phyloP scores from a whole-genome alignment of 2,797 vertebrate species.

The Iguana delicatissima region DNA sequence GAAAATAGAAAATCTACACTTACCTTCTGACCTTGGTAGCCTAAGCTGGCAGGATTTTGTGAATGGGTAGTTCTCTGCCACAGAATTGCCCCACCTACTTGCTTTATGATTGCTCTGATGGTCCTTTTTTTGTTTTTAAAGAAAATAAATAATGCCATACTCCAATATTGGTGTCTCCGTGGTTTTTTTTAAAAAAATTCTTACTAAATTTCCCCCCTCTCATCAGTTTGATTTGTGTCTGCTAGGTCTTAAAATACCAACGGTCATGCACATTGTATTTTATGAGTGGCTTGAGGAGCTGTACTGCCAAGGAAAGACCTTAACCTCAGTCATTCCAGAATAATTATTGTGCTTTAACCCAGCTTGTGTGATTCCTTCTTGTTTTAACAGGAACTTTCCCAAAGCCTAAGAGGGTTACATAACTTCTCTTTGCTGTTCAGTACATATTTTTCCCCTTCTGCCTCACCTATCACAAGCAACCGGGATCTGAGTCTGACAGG shows the following conservation, averaged over 20 bases:
- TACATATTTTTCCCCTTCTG: not conserved
- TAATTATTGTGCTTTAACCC: conserved; percentile 14
- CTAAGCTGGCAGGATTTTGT: too few relatives aligned
- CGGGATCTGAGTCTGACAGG: not conserved
- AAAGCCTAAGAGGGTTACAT: not conserved
- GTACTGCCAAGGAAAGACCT: conserved; percentile 10
- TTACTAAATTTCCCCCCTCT: not conserved
- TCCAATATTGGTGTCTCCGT: too few relatives aligned
- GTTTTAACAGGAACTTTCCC: conserved; percentile 14
- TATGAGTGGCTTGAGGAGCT: conserved; percentile 6
- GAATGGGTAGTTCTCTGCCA: too few relatives aligned
- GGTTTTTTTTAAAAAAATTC: not conserved
- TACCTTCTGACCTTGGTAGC: too few relatives aligned
- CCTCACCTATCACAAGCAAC: not conserved
- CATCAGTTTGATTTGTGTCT: not conserved
- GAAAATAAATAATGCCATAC: too few relatives aligned
- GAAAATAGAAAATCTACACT: too few relatives aligned
- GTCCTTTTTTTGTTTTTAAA: too few relatives aligned
- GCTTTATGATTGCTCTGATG: too few relatives aligned
- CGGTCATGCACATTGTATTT: not conserved
- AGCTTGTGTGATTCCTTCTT: conserved; percentile 5
- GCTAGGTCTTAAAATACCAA: conserved; percentile 15
- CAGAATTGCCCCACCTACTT: too few relatives aligned
- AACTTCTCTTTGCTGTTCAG: not conserved
- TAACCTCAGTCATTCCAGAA: conserved; percentile 6